Evolutionary conservation across 2,888 invertebrate genomes (phyloP).

Genomic region (Philonicus albiceps): DNA sequence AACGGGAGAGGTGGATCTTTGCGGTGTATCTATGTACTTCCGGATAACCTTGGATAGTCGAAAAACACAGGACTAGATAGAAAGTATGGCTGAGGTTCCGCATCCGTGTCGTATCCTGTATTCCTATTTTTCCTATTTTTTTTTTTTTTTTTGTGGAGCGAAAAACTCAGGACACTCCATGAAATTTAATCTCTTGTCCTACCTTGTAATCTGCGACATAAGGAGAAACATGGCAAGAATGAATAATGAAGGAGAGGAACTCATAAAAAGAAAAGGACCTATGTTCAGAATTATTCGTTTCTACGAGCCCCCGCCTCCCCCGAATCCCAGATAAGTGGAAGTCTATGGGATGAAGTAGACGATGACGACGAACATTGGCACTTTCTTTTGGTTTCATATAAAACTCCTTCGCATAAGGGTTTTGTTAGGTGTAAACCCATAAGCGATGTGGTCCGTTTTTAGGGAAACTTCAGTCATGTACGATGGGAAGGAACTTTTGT

Average conservation of each 20-base stretch:
- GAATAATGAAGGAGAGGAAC: constrained; percentile 26
- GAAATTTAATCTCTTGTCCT: constrained; percentile 40
- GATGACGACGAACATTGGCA: background rate
- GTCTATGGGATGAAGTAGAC: background rate
- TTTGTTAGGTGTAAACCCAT: background rate
- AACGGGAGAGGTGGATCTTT: background rate
- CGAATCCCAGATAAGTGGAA: constrained; percentile 5
- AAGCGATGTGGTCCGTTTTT: background rate
- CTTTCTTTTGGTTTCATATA: background rate
- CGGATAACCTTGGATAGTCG: background rate
- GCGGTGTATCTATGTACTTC: background rate
- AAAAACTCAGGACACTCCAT: background rate
- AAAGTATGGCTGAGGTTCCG: background rate
- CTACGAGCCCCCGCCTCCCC: no score
- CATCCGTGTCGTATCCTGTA: background rate
- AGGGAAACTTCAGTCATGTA: constrained; percentile 23
- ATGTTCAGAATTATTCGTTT: background rate
- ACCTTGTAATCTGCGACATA: constrained; percentile 37
- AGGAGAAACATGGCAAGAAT: constrained; percentile 34
- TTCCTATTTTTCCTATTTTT: background rate
- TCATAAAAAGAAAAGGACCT: constrained; percentile 3
- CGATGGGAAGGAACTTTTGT: background rate
- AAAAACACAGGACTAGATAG: background rate
- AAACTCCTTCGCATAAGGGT: background rate
- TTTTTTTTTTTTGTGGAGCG: background rate